A percentile compares a stretch with the other conserved stretches of the same genome.
Evolutionary conservation across 2,113 vertebrate species (phyloP).

Genomic region (Labeo rohita): DNA sequence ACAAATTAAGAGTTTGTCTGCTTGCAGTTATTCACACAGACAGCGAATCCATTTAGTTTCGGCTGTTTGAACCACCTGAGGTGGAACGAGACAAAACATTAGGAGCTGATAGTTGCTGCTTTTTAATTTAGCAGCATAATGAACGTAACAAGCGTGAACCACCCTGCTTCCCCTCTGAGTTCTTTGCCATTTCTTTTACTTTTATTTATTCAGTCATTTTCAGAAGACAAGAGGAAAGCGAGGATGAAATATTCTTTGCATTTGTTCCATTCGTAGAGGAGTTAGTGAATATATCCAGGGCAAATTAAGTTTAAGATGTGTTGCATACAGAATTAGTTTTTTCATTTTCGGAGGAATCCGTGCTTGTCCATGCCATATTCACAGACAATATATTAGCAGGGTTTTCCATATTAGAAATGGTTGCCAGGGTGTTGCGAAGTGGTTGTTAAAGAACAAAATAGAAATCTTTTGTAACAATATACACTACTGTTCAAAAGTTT

Average conservation of each 20-base stretch:
- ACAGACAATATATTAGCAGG: neutral
- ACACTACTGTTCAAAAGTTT: too few relatives aligned
- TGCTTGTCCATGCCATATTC: neutral
- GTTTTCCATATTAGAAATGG: neutral
- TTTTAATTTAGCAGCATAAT: conserved; percentile 64
- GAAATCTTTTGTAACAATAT: too few relatives aligned
- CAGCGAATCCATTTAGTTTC: conserved; percentile 60
- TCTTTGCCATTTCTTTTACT: conserved; percentile 26
- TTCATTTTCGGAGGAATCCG: neutral
- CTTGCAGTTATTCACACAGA: conserved; percentile 54
- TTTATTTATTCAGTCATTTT: conserved; percentile 47
- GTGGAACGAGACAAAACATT: conserved; percentile 57
- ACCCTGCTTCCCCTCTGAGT: conserved; percentile 25
- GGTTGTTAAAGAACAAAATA: neutral
- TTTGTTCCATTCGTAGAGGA: neutral
- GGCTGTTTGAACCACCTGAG: conserved; percentile 61
- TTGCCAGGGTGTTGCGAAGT: neutral
- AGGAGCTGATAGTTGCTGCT: conserved; percentile 56
- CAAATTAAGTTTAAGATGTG: neutral
- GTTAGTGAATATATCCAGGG: neutral
- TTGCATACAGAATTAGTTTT: neutral
- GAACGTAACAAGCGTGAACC: conserved; percentile 55
- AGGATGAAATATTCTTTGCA: conserved; percentile 34
- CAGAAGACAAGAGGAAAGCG: conserved; percentile 1
- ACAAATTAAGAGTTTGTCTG: conserved; percentile 53